Evolutionary conservation across 2,797 vertebrate genomes (phyloP).

Genomic region (Anas acuta): DNA sequence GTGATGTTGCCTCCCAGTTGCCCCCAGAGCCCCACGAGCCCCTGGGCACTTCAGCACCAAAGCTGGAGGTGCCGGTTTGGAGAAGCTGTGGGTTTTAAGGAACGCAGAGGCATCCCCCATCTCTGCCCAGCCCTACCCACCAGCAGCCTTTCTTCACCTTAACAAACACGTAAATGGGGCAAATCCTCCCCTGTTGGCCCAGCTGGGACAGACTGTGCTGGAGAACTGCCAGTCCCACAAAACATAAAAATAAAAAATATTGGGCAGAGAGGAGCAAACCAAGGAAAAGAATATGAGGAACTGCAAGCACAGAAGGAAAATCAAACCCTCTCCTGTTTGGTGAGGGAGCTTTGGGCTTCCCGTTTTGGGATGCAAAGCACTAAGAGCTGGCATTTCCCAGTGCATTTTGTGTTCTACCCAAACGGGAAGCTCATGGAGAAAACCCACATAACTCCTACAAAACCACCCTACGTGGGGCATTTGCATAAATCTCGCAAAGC

Average conservation of each 20-base stretch:
- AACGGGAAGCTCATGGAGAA: neutral
- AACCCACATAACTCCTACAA: neutral
- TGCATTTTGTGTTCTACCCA: neutral
- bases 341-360: accelerated
- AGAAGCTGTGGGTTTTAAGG: neutral
- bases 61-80: neutral
- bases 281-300: neutral
- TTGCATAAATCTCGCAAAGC: neutral
- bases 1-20: no score
- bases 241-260: no score
- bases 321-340: neutral
- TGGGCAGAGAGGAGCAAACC: neutral
- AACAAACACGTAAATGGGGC: neutral
- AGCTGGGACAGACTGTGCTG: neutral
- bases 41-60: neutral
- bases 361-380: neutral
- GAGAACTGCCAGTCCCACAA: neutral
- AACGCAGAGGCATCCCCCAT: neutral
- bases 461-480: neutral
- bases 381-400: neutral
- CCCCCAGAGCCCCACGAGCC: neutral
- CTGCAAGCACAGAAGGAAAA: neutral
- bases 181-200: neutral
- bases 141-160: neutral
- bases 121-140: neutral